Evolutionary conservation across 2,797 vertebrate species (phyloP), one percentile per base, ranked within the genome.

Genomic region (Brachymystax lenok): DNA sequence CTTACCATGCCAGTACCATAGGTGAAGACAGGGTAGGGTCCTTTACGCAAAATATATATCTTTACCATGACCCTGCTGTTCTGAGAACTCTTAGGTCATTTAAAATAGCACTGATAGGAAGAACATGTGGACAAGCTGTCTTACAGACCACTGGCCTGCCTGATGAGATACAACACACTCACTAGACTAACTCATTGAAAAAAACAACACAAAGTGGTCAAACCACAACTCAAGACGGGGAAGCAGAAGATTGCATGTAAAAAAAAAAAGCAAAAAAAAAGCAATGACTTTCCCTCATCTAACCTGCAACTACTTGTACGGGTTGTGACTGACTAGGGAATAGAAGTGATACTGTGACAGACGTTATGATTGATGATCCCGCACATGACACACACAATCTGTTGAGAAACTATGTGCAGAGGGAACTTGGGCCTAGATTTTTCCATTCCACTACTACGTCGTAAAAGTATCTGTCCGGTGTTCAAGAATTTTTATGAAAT

Each of bases 91-190:
- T 13, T 40, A 66, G 81, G 80, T 81, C 79, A 86, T 90, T 92
- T 87, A 83, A 93, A 93, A 94, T 93, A 92, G 88, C 81, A 77
- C 81, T n/a, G 82, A 90, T 80, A 85, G 85, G 86, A 92, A 89
- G 86, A 92, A 88, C 86, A 74, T 51, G 88, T 88, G 71, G 89
- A 91, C 89, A 88, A 87, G 30, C 28, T 6, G 28, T 67, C 28
- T 30, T 16, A 30, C 10, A 24, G 24, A 64, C 21, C n/a, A n/a
- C 8, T 63, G 21, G 21, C 21, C 59, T 12, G 59, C 27, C 27
- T 33, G 30, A 35, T 33, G 19, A n/a, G 16, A 35, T n/a, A 17
- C 28, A 51, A 40, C 63, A 40, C 68, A 71, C 30, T 24, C 28
- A 66, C 40, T 27, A 63, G 17, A 21, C 10, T 10, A 63, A 63